Evolutionary conservation across 2,797 vertebrate genomes (phyloP).

Genomic region (Acanthurus lineatus): DNA sequence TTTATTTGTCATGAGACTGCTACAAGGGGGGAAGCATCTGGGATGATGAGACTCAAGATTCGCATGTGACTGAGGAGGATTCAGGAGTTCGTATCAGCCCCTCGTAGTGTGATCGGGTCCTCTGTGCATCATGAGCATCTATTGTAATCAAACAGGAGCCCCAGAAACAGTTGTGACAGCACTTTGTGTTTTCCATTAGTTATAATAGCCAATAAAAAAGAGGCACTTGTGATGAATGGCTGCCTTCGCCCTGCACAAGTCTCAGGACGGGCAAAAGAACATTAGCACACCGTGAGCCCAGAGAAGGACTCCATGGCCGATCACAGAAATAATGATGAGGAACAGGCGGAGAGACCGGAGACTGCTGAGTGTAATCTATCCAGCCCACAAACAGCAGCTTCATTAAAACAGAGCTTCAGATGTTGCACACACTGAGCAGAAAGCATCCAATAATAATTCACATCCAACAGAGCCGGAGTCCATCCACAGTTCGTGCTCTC

Average conservation of each 20-base stretch:
- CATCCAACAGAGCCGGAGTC: slow-evolving; percentile 9
- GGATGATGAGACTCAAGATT: slow-evolving; percentile 35
- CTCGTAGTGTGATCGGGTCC: neutral
- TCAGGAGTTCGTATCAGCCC: slow-evolving; percentile 8
- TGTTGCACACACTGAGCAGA: slow-evolving; percentile 54
- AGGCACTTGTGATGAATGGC: slow-evolving; percentile 51
- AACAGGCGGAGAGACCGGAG: slow-evolving; percentile 35
- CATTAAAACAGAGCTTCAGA: slow-evolving; percentile 65
- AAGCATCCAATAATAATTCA: slow-evolving; percentile 47
- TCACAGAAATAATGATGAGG: slow-evolving; percentile 64
- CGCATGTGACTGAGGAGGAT: slow-evolving; percentile 38
- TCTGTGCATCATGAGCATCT: slow-evolving; percentile 21
- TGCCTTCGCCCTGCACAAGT: slow-evolving; percentile 29
- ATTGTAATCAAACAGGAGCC: slow-evolving; percentile 16
- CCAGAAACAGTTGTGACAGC: slow-evolving; percentile 32
- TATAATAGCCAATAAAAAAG: slow-evolving; percentile 54
- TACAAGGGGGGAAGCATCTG: slow-evolving; percentile 5
- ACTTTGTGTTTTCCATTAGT: slow-evolving; percentile 38
- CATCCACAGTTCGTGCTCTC: neutral
- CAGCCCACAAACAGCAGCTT: slow-evolving; percentile 65
- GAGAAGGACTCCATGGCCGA: slow-evolving; percentile 48
- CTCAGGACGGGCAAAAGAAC: slow-evolving; percentile 32
- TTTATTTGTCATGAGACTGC: slow-evolving; percentile 23
- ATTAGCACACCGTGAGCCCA: slow-evolving; percentile 47
- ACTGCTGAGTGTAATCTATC: slow-evolving; percentile 53